Evolutionary conservation across 1,140 invertebrate species (phyloP), one percentile per base, ranked within the genome.

Genomic region (Schlechtendalia chinensis): DNA sequence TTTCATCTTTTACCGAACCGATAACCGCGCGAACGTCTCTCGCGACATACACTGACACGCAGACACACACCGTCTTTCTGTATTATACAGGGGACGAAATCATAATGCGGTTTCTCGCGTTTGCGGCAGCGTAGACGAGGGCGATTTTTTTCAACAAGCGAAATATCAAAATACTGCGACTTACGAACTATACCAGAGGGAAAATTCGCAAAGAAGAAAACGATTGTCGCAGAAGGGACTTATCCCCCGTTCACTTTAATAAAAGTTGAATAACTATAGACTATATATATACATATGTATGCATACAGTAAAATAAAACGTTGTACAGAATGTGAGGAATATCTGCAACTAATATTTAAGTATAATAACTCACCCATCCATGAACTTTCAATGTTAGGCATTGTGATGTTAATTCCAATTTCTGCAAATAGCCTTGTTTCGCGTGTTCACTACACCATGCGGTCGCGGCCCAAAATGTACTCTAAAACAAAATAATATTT

Each of bases 401-500:
- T 53, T 54, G 17, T 53, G 69, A 29, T n/a, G 50, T 53, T 53
- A 29, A 54, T 54, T 54, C 29, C 0, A 17, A 72, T 17, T 72
- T 54, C 8, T 8, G 32, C 12, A 5, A 17, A 72, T 72, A 53
- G 47, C 24, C 29, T 17, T 19, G 24, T 12, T 14, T 50, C 47
- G 59, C 27, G 24, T 27, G 69, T 12, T 69, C 45, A 50, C 17
- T 29, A 72, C 47, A 19, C 17, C 24, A 10, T 72, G 4, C 19
- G 14, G 17, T 14, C n/a, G 17, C 10, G 53, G 27, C n/a, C 17
- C 10, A 72, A 53, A 54, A n/a, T 72, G 1, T n/a, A 1, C 24
- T 54, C 50, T 72, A n/a, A 27, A 72, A 54, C 1, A 72, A 29
- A 72, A 19, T 19, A 54, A 72, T 53, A 69, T 50, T 69, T 69